Base-by-base conservation (phyloP, 2,797 vertebrate genomes). In the Anguilla anguilla region DNA sequence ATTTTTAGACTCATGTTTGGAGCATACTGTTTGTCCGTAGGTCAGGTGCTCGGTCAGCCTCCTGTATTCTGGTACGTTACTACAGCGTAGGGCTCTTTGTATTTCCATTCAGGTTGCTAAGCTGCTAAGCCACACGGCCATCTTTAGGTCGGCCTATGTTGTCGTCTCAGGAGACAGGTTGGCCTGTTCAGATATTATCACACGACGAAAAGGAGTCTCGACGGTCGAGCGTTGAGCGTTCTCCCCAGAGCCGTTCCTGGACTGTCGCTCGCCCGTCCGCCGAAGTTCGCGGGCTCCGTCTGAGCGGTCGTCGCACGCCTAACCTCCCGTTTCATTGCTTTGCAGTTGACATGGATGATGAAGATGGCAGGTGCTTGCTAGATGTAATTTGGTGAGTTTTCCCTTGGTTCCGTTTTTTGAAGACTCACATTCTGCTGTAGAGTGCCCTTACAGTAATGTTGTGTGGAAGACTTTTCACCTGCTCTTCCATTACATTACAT, bases 321-420 rank as follows among this genome's bases (percentile, higher is more conserved):
- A 85, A 85, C 67, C 35, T 49, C 83, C 51, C 15, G 61, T 85
- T 74, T 53, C 61, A 0, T 89, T 82, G 39, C 83, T 85, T 91
- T 91, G 84, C 95, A 98, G 98, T 98, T 98, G 98, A 97, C 97
- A 99, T 99, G 98, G 98, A 99, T 97, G 98, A 99, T 99, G 98
- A 99, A 97, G 98, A 99, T 91, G 98, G 98, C 96, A 98, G 98
- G 96, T 99, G 98, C 97, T 97, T 99, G 97, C 96, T 99, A 97
- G 98, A 99, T 96, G 98, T 99, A 94, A 99, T 99, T 96, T 99
- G 98, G 98, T 99, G 94, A 97, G 98, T 97, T 22, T 84, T 77
- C 13, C 2, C 17, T 17, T 55, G 43, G 49, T 55, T 25, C 22
- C 72, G 19, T 61, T 69, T 35, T 67, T 22, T 64, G 17, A 22